Evolutionary conservation across 2,113 vertebrate genomes (phyloP), one percentile per base, ranked within the genome.

Genomic region (Megaceryle torquata): DNA sequence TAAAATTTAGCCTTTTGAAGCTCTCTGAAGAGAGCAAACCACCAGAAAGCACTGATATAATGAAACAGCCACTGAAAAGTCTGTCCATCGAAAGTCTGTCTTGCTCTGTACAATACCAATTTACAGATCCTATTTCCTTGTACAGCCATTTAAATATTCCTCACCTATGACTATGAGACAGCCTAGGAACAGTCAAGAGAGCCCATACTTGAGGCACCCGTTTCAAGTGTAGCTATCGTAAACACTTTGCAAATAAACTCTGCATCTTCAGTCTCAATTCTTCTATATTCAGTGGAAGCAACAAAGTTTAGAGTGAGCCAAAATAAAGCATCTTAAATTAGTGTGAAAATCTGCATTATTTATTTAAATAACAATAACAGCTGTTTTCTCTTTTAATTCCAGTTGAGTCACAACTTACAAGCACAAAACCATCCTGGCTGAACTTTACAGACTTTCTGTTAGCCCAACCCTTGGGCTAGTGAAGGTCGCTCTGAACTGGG

Each of bases 1-100:
- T 6, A 72, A 77, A 93, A 88, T 90, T 89, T 31, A 85, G 93
- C 33, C 91, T 93, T 96, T 51, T 91, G 90, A 95, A 95, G 86
- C 63, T 78, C 63, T 90, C 76, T 76, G 56, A 89, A 78, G 79
- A 89, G 53, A 72, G 25, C 37, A 78, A 90, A 84, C 29, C 0
- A 0, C 50, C 50, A 61, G 77, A 91, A 89, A 89, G 70, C 74
- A 46, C 1, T 50, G 50, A 82, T 57, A 65, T 63, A 92, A 81
- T 76, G 80, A 95, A 85, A 79, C 64, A 89, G 81, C 44, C 71
- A 37, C 63, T 51, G 37, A 37, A 37, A 37, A 37, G 37, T 37
- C 37, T 86, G 77, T 74, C 46, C 81, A 35, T 53, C 59, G 54
- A 91, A 84, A 87, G 41, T 24, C 35, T 78, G 8, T 19, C 70